A percentile compares a stretch with the other conserved stretches of the same genome.
Conservation (phyloP, 2,113 vertebrate genomes). For the Scopus umbretta region DNA sequence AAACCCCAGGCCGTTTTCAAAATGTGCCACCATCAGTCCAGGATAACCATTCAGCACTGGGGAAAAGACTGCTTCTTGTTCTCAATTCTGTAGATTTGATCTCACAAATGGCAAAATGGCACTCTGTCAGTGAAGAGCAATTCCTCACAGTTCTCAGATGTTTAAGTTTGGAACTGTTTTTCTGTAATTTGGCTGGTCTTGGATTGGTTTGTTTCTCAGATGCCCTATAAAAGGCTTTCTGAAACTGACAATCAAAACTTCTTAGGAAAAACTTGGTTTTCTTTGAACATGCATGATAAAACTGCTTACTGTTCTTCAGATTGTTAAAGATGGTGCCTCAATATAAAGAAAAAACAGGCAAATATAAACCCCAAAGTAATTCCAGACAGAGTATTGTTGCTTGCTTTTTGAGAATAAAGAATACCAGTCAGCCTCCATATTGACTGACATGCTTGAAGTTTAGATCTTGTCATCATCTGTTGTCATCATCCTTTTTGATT, state of each 20-base stretch:
- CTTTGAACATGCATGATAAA: background rate
- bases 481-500: background rate
- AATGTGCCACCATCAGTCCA: background rate
- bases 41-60: background rate
- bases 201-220: background rate
- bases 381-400: background rate
- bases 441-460: background rate
- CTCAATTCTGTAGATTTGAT: background rate
- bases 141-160: background rate
- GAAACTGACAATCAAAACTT: background rate
- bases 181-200: background rate
- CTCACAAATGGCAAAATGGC: background rate
- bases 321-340: background rate
- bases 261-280: background rate
- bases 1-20: rapidly evolving
- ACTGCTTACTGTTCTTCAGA: background rate
- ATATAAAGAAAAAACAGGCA: background rate
- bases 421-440: background rate
- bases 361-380: background rate
- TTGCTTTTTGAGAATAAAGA: background rate
- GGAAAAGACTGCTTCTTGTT: background rate
- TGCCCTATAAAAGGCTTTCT: background rate
- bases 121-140: background rate
- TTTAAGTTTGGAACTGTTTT: background rate
- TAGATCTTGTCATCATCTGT: background rate